These are phyloP conservation scores for Macaca fascicularis DNA, from an alignment of 2,113 vertebrate species.

Conservation along the genomic window DNA sequence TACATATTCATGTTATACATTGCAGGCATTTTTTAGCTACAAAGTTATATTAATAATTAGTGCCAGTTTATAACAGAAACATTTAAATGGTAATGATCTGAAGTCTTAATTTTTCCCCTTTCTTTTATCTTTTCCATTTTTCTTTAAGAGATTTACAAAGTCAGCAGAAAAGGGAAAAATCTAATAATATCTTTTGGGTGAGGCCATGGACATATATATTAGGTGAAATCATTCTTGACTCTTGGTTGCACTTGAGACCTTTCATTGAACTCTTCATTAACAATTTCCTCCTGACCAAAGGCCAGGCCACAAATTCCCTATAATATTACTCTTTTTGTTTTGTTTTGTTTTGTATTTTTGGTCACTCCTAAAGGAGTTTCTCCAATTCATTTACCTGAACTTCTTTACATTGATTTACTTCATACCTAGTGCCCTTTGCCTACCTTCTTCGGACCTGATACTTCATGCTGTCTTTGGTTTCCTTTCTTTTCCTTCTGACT, in stretches of 20 bases:
- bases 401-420: neutral
- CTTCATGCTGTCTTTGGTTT: neutral
- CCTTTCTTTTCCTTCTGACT: neutral
- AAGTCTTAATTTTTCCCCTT: neutral
- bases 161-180: neutral
- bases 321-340: neutral
- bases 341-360: no score
- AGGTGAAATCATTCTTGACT: neutral
- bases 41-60: neutral
- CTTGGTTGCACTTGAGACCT: neutral
- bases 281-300: neutral
- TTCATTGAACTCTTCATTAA: neutral
- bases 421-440: neutral
- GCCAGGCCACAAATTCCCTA: neutral
- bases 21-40: neutral
- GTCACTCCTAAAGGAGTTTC: neutral
- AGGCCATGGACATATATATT: neutral
- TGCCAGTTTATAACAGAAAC: neutral
- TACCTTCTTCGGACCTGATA: neutral
- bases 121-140: neutral
- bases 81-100: neutral
- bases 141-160: neutral
- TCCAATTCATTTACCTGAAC: neutral
- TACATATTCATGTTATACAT: neutral
- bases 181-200: neutral